phyloP scores from a whole-genome alignment of 2,113 vertebrate species.

The Siniperca chuatsi region DNA sequence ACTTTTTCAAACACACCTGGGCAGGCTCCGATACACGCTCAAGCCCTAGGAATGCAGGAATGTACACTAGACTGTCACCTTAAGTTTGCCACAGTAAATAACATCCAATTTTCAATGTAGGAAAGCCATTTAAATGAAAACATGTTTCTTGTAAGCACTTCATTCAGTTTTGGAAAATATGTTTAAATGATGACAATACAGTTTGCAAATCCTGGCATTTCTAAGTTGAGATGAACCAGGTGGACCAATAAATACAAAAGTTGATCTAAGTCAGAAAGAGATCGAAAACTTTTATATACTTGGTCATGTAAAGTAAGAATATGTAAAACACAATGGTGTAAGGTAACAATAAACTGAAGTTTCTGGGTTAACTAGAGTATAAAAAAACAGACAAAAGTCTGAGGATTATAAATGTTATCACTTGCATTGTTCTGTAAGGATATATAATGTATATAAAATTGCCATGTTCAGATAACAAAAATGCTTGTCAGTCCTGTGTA shows the following conservation, averaged over 20 bases:
- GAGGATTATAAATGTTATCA: not conserved
- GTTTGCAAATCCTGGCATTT: not conserved
- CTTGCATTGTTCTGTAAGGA: not conserved
- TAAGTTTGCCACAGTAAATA: not conserved
- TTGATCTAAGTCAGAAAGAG: not conserved
- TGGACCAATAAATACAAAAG: not conserved
- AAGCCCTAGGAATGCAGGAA: not conserved
- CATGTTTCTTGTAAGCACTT: not conserved
- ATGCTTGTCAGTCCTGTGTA: not conserved
- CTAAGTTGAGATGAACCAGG: not conserved
- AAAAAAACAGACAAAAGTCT: not conserved
- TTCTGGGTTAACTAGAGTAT: not conserved
- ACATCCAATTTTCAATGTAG: not conserved
- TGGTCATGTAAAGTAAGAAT: not conserved
- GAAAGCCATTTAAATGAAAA: not conserved
- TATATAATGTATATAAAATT: not conserved
- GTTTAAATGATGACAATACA: not conserved
- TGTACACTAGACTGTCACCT: slow-evolving; percentile 4
- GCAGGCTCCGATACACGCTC: not conserved
- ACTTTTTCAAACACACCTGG: not conserved
- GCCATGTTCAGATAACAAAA: not conserved
- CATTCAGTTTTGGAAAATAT: not conserved
- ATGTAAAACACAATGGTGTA: not conserved
- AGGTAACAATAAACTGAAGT: not conserved
- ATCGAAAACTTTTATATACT: not conserved